Percentiles rank a stretch among this genome's conserved stretches.
Conservation (phyloP, 2,797 vertebrate genomes). For the Ibycter americanus region DNA sequence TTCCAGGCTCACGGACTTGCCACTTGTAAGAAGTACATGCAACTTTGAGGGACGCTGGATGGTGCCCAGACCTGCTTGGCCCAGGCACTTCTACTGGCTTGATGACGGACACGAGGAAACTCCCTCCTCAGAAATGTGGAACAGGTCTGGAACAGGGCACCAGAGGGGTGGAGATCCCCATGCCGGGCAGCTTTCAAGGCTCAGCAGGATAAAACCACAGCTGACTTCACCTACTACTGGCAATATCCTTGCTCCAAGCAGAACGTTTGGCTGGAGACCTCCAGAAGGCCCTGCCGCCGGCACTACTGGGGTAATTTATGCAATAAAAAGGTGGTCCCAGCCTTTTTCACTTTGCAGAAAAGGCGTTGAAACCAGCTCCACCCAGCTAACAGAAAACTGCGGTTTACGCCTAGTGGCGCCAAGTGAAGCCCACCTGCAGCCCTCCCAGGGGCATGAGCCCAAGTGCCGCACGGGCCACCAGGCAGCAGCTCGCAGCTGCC, state of each 20-base stretch:
- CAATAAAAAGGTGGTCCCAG: neutral
- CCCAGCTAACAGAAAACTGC: neutral
- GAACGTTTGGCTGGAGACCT: neutral
- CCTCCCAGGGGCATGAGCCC: neutral
- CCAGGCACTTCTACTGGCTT: neutral
- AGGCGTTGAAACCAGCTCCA: neutral
- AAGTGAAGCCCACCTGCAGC: neutral
- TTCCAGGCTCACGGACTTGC: neutral
- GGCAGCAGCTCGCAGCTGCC: neutral
- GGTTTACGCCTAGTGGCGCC: accelerated
- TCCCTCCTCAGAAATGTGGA: neutral
- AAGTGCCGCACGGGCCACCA: accelerated
- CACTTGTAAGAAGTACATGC: neutral
- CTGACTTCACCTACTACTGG: neutral
- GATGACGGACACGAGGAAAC: neutral
- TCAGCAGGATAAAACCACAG: neutral
- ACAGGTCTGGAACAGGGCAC: neutral
- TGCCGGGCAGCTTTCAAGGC: neutral
- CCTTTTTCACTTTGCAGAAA: neutral
- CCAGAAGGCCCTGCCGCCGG: neutral
- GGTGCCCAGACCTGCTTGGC: neutral
- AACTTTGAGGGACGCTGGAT: neutral
- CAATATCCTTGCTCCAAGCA: neutral
- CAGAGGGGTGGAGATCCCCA: neutral
- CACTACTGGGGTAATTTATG: neutral